Evolutionary conservation across 1,140 invertebrate species (phyloP).

Genomic region (Bombus haemorrhoidalis): DNA sequence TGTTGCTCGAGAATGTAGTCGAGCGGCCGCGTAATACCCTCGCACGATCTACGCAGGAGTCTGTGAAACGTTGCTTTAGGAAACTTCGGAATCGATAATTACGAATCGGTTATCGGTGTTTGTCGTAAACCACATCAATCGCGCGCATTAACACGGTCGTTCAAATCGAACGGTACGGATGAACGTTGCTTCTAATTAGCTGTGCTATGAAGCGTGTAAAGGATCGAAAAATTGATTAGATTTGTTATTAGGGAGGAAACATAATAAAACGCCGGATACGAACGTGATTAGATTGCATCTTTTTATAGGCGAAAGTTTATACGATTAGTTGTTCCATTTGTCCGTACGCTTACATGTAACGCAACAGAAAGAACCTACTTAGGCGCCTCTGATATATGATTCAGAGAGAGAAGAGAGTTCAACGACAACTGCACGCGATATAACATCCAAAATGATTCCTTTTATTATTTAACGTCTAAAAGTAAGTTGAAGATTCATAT

Average conservation of each 20-base stretch:
- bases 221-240: too few species aligned
- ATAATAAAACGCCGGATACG: too few species aligned
- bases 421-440: too few species aligned
- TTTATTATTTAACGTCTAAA: background rate
- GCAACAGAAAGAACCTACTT: too few species aligned
- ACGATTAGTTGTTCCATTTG: too few species aligned
- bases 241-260: too few species aligned
- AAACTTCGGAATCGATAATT: constrained; percentile 57
- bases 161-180: background rate
- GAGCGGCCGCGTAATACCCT: constrained; percentile 39
- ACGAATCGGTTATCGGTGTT: constrained; percentile 51
- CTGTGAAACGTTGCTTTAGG: constrained; percentile 50
- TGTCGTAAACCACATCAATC: constrained; percentile 28
- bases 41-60: constrained; percentile 46
- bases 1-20: constrained; percentile 11
- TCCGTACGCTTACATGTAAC: too few species aligned
- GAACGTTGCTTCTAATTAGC: background rate
- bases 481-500: background rate
- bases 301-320: too few species aligned
- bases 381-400: too few species aligned
- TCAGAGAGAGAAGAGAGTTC: too few species aligned
- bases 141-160: constrained; percentile 21
- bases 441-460: background rate
- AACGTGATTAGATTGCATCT: too few species aligned
- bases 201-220: too few species aligned